Base-by-base conservation (phyloP, 2,113 vertebrate species). In the Vanacampus margaritifer region DNA sequence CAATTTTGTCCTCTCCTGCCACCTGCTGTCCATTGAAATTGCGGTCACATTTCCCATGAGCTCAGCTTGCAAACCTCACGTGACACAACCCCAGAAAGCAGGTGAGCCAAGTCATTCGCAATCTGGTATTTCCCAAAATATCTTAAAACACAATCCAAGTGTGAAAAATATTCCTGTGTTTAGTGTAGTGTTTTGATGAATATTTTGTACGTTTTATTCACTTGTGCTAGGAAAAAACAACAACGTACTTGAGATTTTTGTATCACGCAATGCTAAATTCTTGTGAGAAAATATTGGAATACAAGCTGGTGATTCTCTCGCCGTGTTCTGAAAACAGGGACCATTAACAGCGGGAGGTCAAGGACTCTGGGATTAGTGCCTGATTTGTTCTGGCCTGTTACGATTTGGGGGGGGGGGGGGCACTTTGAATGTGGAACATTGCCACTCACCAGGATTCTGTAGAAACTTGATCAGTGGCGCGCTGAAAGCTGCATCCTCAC, bases 271-370 rank as follows among this genome's bases (percentile, higher is more conserved):
- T 53, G 56, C 81, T 68, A 84, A 72, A 80, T 80, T 67, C 76
- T 81, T 80, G 83, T 81, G 82, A 79, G 87, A 85, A 72, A 51
- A 66, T 80, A 83, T 89, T 90, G 89, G 85, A 88, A 87, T 86
- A 79, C 79, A 79, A 91, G 83, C 82, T 83, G 84, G 86, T 90
- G 86, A 83, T 73, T 83, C 71, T 82, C 69, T 69, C 4, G 23
- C n/a, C 23, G 24, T 39, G 37, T 62, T 62, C 43, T 24, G 59
- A 62, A 62, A 41, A 62, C 59, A 43, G n/a, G 12, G n/a, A 24
- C 12, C 23, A 41, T 43, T 73, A 81, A 74, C 79, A 73, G 58
- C 87, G 83, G 83, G 87, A 86, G 87, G 85, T 86, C 73, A 76
- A 79, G 81, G 78, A 87, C 84, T 82, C 50, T 68, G 65, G 41